Evolutionary conservation across 2,888 invertebrate genomes (phyloP).

Genomic region (Pherbina coryleti): DNA sequence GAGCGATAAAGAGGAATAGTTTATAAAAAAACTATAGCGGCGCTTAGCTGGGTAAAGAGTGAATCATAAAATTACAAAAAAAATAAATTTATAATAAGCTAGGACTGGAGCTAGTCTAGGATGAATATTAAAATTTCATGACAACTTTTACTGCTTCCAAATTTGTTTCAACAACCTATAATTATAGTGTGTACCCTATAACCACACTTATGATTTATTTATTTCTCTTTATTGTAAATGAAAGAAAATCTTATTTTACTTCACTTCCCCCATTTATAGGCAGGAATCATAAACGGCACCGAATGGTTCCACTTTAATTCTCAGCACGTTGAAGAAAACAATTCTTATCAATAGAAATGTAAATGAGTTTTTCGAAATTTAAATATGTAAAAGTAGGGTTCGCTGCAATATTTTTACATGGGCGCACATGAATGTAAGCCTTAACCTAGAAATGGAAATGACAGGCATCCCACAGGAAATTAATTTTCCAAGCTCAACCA

Average conservation of each 20-base stretch:
- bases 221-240: not conserved
- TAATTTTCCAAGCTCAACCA: conserved; percentile 18
- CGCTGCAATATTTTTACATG: not conserved
- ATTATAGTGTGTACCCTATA: not conserved
- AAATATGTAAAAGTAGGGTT: conserved; percentile 47
- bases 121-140: not conserved
- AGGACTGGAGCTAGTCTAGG: not conserved
- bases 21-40: not conserved
- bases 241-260: not conserved
- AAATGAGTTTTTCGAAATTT: conserved; percentile 59
- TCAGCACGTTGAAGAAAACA: conserved; percentile 47
- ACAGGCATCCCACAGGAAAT: conserved; percentile 16
- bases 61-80: not conserved
- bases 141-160: conserved; percentile 12
- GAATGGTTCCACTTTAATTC: conserved; percentile 32
- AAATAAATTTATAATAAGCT: not conserved
- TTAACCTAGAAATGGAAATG: not conserved
- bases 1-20: not conserved
- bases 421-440: not conserved
- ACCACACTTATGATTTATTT: no score
- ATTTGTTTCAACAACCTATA: conserved; percentile 13
- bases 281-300: not conserved
- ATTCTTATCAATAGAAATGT: conserved; percentile 65
- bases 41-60: not conserved
- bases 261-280: not conserved